Base-by-base conservation (phyloP, 2,113 vertebrate species). In the Proterorhinus semilunaris region DNA sequence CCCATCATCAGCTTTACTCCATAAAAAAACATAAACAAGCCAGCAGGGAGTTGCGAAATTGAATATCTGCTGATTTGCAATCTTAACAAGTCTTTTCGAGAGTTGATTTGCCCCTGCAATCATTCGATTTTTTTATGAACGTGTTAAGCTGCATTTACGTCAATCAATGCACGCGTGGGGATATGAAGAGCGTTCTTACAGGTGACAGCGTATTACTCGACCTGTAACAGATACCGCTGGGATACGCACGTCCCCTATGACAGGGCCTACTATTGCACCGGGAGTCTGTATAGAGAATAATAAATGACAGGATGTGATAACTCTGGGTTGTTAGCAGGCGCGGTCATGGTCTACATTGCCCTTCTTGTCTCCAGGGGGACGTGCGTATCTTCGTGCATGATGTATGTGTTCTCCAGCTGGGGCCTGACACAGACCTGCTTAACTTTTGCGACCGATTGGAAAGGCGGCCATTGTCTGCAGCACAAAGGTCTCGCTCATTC, bases 401-500 rank as follows among this genome's bases (percentile, higher is more conserved):
- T 66, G 46, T 76, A 71, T 58, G 65, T 47, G 59, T 46, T 42
- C 42, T 80, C 70, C 69, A 75, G 82, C 78, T 79, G 82, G 62
- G 82, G 67, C 69, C 69, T 75, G 42, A 71, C 66, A 74, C 27
- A 66, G 68, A 72, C 74, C 72, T 68, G 82, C 73, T 78, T 81
- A 70, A 87, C 82, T 88, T 82, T 75, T 74, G 70, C 75, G 76
- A 42, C 62, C 64, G 82, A 64, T 27, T 69, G 74, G 42, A 71
- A 58, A 67, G 79, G 74, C 71, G 72, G 78, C 79, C 75, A 75
- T 85, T 85, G 88, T 87, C 72, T 81, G 86, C 84, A 4, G 83
- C 88, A 86, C 84, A 89, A 86, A 91, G 90, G 89, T 91, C 88
- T 83, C 77, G 74, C 87, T 91, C 87, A 93, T 94, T 91, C 91